Base-by-base conservation (phyloP, 1,140 invertebrate species). In the Micrasema minimum region DNA sequence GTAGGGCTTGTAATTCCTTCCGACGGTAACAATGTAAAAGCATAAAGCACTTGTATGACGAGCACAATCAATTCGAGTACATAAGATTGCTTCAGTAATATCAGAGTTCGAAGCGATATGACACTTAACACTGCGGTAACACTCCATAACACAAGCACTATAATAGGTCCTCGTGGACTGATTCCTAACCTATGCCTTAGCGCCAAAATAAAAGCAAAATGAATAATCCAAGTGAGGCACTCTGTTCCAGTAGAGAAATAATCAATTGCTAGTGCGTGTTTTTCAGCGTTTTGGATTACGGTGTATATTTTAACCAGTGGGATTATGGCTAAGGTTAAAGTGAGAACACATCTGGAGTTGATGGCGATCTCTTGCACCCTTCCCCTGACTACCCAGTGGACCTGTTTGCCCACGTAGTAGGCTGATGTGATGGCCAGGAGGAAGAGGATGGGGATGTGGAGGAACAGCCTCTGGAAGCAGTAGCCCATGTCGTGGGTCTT, bases 401-500 rank as follows among this genome's bases (percentile, higher is more conserved):
- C 82, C 72, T 88, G 87, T 76, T 86, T 86, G 16, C 92, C 92
- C 71, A 91, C 88, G 79, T 92, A 91, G 82, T 91, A 96, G 1
- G 90, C 88, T 31, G 93, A 95, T 51, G 88, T 78, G 20, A 91
- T 83, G 6, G 91, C 89, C 69, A 95, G 84, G 18, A 93, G 80
- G 46, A 87, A 85, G 71, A 91, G 87, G 35, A 90, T 78, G 22
- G 93, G 92, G 66, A 93, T 85, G 79, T 91, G 86, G 46, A 93
- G 83, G 74, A 88, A 89, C 45, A 94, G 78, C 78, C 93, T 88
- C 80, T 94, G 92, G 78, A 95, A 95, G 79, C 94, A 96, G 48
- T 89, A 81, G 72, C 92, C 88, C 75, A 95, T 85, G 80, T 94
- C 91, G 76, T 89, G 88, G 6, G 85, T 87, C n/a, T 82, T 78